A percentile compares a stretch with the other conserved stretches of the same genome.
Evolutionary conservation across 1,140 invertebrate genomes (phyloP).

Genomic region (Tetragnatha versicolor): DNA sequence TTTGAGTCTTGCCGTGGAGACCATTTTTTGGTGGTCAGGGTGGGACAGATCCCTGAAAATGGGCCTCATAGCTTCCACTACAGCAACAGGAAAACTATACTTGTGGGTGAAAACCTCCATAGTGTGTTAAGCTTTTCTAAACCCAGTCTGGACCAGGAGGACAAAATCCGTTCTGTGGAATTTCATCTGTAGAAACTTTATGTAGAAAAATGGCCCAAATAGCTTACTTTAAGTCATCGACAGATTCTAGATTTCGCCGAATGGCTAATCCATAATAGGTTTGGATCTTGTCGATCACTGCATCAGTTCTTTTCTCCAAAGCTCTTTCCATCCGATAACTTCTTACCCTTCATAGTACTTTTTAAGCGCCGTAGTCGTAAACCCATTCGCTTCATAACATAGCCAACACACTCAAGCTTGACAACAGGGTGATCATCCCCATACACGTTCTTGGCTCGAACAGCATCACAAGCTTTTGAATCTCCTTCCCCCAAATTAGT

Average conservation of each 20-base stretch:
- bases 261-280: conserved; percentile 12
- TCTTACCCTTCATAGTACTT: neutral
- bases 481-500: conserved; percentile 56
- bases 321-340: neutral
- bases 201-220: conserved; percentile 22
- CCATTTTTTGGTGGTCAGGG: neutral
- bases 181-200: neutral
- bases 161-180: conserved; percentile 13
- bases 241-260: neutral
- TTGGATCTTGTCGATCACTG: neutral
- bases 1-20: conserved; percentile 20
- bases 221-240: neutral
- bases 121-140: neutral
- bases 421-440: conserved; percentile 12
- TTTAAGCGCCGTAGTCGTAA: neutral
- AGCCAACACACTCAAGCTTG: conserved; percentile 17
- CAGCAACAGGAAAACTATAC: neutral
- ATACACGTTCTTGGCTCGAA: conserved; percentile 53
- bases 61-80: conserved; percentile 9
- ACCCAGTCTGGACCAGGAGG: neutral
- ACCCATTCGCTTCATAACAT: conserved; percentile 26
- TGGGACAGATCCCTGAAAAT: neutral
- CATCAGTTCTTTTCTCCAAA: neutral
- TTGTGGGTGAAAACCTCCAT: neutral
- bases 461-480: conserved; percentile 48